Evolutionary conservation across 2,888 invertebrate species (phyloP), one percentile per base, ranked within the genome.

Genomic region (Endomychus coccineus): DNA sequence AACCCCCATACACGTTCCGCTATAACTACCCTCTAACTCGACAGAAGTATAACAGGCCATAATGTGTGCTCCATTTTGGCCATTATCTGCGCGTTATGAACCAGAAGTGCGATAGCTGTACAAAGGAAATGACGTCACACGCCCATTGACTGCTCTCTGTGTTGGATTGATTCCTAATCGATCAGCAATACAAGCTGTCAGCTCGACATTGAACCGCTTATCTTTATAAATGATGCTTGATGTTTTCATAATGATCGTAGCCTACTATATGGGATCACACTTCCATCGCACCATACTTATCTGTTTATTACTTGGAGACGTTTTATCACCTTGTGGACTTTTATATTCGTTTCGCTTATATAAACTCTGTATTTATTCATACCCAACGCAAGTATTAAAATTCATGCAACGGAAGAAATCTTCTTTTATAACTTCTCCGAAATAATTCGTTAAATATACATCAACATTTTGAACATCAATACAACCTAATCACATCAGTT

Each of bases 41-140:
- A 37, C 37, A 37, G 37, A 37, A 37, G 37, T 37, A 32, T 37
- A 37, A 32, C 37, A 22, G 21, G 37, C 37, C 23, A 25, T 40
- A 40, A 46, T 53, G 49, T 49, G 48, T 53, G 54, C 51, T 55
- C 56, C 52, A 57, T 56, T 56, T 53, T 51, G 52, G 53, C 55
- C 62, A 66, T 67, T 67, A 66, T 66, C 52, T 62, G 56, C 51
- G 62, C 57, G 64, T 67, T 67, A 66, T 67, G 67, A 66, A 67
- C 65, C 65, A 66, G 66, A 67, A 67, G 64, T 60, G 61, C 65
- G 65, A 65, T 65, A 57, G 51, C 58, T 54, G 55, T 62, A 67
- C 66, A 67, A 66, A 67, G 67, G 67, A 66, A 65, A 65, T 64
- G 64, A 64, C 66, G 66, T 65, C 64, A 64, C 60, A 62, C 63